Evolutionary conservation across 2,888 invertebrate genomes (phyloP).

Genomic region (Eudemis profundana): DNA sequence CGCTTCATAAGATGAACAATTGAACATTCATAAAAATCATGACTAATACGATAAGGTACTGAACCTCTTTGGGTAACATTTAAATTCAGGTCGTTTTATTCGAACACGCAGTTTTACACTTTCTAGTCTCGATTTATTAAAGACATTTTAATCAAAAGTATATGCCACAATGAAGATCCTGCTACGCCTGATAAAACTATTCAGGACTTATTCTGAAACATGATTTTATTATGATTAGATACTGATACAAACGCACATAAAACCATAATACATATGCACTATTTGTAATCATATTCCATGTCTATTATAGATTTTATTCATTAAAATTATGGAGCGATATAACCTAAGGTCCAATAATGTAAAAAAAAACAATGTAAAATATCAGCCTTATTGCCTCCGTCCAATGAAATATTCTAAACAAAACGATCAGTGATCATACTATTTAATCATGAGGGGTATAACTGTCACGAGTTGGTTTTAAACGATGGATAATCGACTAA

Average conservation of each 20-base stretch:
- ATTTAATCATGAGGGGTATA: slow-evolving; percentile 12
- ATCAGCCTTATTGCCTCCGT: slow-evolving; percentile 76
- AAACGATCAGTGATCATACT: too few species aligned
- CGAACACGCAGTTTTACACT: slow-evolving; percentile 70
- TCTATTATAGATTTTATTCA: background rate
- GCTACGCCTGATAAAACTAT: slow-evolving; percentile 12
- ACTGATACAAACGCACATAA: slow-evolving; percentile 5
- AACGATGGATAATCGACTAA: too few species aligned
- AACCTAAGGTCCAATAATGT: slow-evolving; percentile 39
- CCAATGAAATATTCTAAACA: slow-evolving; percentile 54
- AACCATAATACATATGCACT: slow-evolving; percentile 23
- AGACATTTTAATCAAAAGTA: slow-evolving; percentile 57
- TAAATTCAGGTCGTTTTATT: slow-evolving; percentile 66
- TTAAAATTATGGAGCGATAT: slow-evolving; percentile 21
- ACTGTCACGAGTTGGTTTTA: slow-evolving; percentile 37
- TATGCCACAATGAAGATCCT: slow-evolving; percentile 22
- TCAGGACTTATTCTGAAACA: slow-evolving; percentile 14
- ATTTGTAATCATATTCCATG: background rate
- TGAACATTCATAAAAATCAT: slow-evolving; percentile 24
- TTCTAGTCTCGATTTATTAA: slow-evolving; percentile 81
- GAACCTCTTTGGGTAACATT: background rate
- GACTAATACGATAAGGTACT: background rate
- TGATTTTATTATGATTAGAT: background rate
- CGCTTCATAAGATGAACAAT: too few species aligned
- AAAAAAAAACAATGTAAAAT: slow-evolving; percentile 49